Evolutionary conservation across 1,140 invertebrate species (phyloP).

Genomic region (Reticulitermes speratus): DNA sequence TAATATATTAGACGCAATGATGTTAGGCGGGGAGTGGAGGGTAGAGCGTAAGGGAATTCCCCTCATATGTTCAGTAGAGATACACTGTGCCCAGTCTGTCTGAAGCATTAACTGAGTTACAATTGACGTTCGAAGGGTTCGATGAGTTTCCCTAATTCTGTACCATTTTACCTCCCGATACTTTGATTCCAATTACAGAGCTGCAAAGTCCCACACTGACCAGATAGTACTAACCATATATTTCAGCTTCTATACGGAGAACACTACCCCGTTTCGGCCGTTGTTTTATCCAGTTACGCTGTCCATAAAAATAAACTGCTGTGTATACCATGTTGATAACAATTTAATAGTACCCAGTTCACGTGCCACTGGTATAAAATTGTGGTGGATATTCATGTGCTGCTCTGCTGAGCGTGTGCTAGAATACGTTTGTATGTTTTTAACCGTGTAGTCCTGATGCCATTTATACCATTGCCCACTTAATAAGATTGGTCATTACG

Average conservation of each 20-base stretch:
- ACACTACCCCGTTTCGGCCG: neutral
- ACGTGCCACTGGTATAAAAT: neutral
- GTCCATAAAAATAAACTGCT: neutral
- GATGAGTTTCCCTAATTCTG: neutral
- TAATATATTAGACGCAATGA: neutral
- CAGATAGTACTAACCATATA: neutral
- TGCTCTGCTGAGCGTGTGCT: too few species aligned
- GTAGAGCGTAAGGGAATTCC: neutral
- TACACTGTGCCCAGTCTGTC: neutral
- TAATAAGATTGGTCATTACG: too few species aligned
- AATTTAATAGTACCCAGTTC: neutral
- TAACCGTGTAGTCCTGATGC: too few species aligned
- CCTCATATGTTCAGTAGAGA: neutral
- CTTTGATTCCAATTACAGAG: neutral
- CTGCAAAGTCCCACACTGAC: neutral
- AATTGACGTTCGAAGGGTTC: neutral
- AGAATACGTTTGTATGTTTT: too few species aligned
- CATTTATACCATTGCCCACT: too few species aligned
- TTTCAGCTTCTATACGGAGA: neutral
- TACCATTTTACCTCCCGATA: neutral
- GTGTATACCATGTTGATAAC: neutral
- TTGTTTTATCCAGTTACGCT: neutral
- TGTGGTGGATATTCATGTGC: neutral
- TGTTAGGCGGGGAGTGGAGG: neutral
- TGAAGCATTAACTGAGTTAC: neutral